Percentiles rank a stretch among this genome's conserved stretches.
phyloP scores from a whole-genome alignment of 2,113 vertebrate genomes.

The Donacobius atricapilla region DNA sequence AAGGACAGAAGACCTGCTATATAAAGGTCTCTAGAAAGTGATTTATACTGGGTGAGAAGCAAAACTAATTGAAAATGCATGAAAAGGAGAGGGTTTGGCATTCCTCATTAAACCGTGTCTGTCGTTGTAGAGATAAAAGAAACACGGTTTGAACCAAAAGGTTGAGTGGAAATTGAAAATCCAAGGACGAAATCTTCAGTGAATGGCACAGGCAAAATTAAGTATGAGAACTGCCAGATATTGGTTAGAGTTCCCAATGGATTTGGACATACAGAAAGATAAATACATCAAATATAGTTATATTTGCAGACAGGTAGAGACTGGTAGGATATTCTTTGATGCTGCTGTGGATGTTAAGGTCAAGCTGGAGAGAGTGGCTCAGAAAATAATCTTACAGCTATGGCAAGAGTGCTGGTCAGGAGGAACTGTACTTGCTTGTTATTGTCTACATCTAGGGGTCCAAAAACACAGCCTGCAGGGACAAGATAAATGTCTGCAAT shows the following conservation, averaged over 20 bases:
- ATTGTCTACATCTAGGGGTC: neutral
- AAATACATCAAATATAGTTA: neutral
- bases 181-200: neutral
- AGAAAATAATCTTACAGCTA: neutral
- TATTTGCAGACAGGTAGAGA: neutral
- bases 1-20: neutral
- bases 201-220: neutral
- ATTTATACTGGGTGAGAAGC: conserved; percentile 44
- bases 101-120: conserved; percentile 32
- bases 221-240: neutral
- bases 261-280: conserved; percentile 8
- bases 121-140: conserved; percentile 31
- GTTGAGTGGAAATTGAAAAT: conserved; percentile 21
- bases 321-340: neutral
- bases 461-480: neutral
- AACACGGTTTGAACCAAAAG: conserved; percentile 10
- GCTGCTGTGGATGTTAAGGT: neutral
- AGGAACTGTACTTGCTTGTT: neutral
- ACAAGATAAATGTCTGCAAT: neutral
- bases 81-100: conserved; percentile 23
- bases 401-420: neutral
- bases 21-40: conserved; percentile 18
- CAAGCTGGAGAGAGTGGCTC: neutral
- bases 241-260: neutral
- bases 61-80: conserved; percentile 58